Base-by-base conservation (phyloP, 2,888 invertebrate genomes). In the Hyppa rectilinea region DNA sequence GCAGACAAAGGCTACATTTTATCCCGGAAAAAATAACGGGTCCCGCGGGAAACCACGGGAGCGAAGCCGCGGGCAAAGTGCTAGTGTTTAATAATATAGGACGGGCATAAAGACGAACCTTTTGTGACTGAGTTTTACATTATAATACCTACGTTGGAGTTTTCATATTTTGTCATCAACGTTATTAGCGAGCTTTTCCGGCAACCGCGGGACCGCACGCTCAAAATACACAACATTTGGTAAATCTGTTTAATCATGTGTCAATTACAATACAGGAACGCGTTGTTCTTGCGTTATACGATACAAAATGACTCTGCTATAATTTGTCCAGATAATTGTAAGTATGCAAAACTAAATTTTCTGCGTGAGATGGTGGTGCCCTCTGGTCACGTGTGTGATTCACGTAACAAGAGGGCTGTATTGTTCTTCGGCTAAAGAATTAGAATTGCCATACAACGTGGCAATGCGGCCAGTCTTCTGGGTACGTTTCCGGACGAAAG, bases 251-350 rank as follows among this genome's bases (percentile, higher is more conserved):
- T 59, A 63, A 55, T 63, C 62, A 56, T 40, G 26, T 63, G 45
- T 77, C 70, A 80, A 80, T 80, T 55, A 62, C 40, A 62, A 59
- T 59, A 62, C n/a, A 7, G 45, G 23, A 12, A 36, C 12, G n/a
- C 43, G 40, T 53, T 58, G 45, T 49, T 71, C 14, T 58, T 70
- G 10, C 26, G 23, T 49, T 36, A 34, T 23, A 52, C 14, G 38
- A 45, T 20, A 45, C 53, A 60, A 55, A 78, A 74, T 50, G 31
- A 56, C 56, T 34, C 14, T 3, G 6, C 2, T 20, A 36, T 61
- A 17, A 45, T 45, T 58, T 45, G n/a, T 12, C 29, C 58, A 26
- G 52, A 59, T 73, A 63, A 52, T 69, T 36, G 0, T 62, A 43
- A 47, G 17, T 62, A 43, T 52, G 17, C 47, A 38, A 64, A 80